Evolutionary conservation across 2,888 invertebrate genomes (phyloP), one percentile per base, ranked within the genome.

Genomic region (Pyrrhia umbra): DNA sequence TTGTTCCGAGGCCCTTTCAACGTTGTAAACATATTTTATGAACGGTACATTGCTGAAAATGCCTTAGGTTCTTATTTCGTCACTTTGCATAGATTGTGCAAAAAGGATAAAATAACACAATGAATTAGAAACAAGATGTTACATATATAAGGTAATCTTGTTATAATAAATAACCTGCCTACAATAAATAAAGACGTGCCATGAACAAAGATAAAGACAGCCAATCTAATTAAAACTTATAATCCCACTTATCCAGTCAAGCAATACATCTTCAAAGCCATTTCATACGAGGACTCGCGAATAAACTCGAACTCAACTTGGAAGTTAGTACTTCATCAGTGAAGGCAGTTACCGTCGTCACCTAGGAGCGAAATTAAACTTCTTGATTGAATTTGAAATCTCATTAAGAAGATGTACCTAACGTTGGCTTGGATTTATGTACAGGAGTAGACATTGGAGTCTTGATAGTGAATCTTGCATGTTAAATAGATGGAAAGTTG

Each of bases 311-410:
- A 64, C 49, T 58, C 34, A 61, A 46, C 27, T 20, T 52, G 40
- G 16, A 58, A 70, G 73, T 68, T 66, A 64, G 71, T 65, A 61
- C 76, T 75, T 77, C 58, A 73, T 76, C 68, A 68, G 64, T 68
- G 64, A 69, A 79, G 40, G 54, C 51, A 72, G 77, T 80, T 80
- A 72, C 58, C 62, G 73, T 40, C 68, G 50, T 45, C 71, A 68
- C 56, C 61, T 68, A 52, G 43, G 30, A 73, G 63, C 46, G 18
- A 62, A 66, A 76, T 73, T 76, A 72, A 81, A 77, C 77, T 73
- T 79, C 76, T 76, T 81, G 75, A 86, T 82, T 84, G 77, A 84
- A 85, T 84, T 84, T 76, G 67, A 78, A 83, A 85, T 79, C 76
- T 81, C 69, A 72, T 81, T 78, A 80, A 70, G 60, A 23, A 52